Evolutionary conservation across 1,140 invertebrate species (phyloP).

Genomic region (Rhagoletis zephyria): DNA sequence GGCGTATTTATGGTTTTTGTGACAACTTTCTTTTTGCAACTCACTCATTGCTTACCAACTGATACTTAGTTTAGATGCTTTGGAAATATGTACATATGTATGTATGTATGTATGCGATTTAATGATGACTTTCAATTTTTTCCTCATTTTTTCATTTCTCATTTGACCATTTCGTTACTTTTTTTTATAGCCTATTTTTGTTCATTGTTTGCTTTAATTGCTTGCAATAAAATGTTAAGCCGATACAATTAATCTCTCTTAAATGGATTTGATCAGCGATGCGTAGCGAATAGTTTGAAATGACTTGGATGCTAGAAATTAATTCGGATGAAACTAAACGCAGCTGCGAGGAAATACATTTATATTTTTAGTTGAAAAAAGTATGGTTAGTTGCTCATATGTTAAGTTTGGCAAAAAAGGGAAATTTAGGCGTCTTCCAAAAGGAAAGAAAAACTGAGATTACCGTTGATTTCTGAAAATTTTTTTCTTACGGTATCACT

Average conservation of each 20-base stretch:
- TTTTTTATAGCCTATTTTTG: neutral
- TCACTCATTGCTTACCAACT: neutral
- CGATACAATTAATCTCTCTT: constrained; percentile 42
- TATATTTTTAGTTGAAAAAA: neutral
- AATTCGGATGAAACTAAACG: neutral
- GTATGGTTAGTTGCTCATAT: neutral
- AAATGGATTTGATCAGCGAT: constrained; percentile 30
- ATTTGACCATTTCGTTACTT: neutral
- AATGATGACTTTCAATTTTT: constrained; percentile 34
- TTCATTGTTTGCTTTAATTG: constrained; percentile 30
- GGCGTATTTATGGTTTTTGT: constrained; percentile 35
- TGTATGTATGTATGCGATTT: neutral
- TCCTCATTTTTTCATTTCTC: neutral
- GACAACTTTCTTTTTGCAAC: constrained; percentile 41
- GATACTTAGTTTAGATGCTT: neutral
- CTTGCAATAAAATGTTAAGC: constrained; percentile 10
- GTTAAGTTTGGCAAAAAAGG: neutral
- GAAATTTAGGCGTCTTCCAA: neutral
- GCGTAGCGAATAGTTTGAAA: neutral
- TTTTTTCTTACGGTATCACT: too few species aligned
- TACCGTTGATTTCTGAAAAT: too few species aligned
- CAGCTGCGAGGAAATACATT: neutral
- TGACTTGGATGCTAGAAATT: neutral
- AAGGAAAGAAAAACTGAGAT: too few species aligned
- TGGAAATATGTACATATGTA: too few species aligned